Evolutionary conservation across 2,113 vertebrate species (phyloP), one percentile per base, ranked within the genome.

Genomic region (Syngnathus scovelli): DNA sequence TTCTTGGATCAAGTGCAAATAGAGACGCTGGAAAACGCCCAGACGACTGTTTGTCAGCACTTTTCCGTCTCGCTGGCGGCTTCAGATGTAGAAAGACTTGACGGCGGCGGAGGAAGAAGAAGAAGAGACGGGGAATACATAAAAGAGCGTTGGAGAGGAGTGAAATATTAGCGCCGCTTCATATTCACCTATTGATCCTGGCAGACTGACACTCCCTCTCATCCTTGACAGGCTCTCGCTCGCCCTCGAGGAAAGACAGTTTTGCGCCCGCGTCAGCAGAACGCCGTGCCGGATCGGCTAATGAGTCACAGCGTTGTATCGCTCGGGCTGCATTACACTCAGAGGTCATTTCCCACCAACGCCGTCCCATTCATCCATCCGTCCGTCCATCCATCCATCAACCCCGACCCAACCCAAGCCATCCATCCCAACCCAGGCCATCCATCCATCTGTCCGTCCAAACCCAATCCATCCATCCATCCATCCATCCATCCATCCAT

Each of bases 111-210:
- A 44, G 1, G 60, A 43, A 44, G 39, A 62, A 23, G 21, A 62
- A 41, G 16, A 61, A 83, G 85, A 83, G 80, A 86, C 80, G 82
- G 74, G 84, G 86, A 88, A 89, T 85, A 85, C 78, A 83, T 83
- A 81, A 89, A 76, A 83, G 76, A 69, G 58, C 67, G 73, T 72
- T 41, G 41, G 63, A 68, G 74, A 81, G 67, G 83, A 86, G 69
- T 84, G 83, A 89, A 90, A 86, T 83, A 82, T 88, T 88, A 85
- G 86, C 86, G 83, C 54, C 39, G 74, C 85, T 82, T 91, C 85
- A 85, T 88, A 89, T 86, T 84, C 83, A 75, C 77, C 76, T 87
- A 89, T 91, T 87, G 90, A 92, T 90, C 89, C 76, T 86, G 87
- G 87, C 86, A 86, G 85, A 81, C 82, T 85, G 84, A 85, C 80